phyloP scores from a whole-genome alignment of 1,140 invertebrate species.

The Drosophila asahinai region DNA sequence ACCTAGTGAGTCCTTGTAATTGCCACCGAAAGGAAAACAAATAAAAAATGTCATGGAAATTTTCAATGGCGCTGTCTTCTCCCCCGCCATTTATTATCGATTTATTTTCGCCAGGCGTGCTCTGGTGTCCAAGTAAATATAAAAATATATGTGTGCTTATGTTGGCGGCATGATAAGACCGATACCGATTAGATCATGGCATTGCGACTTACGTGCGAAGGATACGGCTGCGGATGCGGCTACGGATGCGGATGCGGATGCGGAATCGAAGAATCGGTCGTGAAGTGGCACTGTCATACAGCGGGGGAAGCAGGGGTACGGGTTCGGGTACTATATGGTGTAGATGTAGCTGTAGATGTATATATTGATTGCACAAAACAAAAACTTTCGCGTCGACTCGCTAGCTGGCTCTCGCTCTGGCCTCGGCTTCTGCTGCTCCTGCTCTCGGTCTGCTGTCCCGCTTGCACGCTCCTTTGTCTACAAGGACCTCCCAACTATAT shows the following conservation, averaged over 20 bases:
- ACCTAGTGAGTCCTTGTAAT: neutral
- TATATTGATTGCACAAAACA: slow-evolving; percentile 66
- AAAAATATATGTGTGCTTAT: slow-evolving; percentile 1
- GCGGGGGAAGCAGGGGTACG: neutral
- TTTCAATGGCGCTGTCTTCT: slow-evolving; percentile 24
- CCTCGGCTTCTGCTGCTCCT: slow-evolving; percentile 5
- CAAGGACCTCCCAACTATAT: slow-evolving; percentile 32
- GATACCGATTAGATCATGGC: slow-evolving; percentile 47
- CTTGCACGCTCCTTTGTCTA: slow-evolving; percentile 46
- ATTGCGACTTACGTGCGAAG: slow-evolving; percentile 38
- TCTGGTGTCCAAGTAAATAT: slow-evolving; percentile 9
- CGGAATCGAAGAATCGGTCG: slow-evolving; percentile 20
- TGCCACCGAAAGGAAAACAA: slow-evolving; percentile 20
- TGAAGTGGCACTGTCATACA: slow-evolving; percentile 44
- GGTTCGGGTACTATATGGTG: slow-evolving; percentile 35
- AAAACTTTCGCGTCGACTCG: slow-evolving; percentile 39
- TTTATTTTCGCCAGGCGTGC: slow-evolving; percentile 21
- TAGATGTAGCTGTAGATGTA: slow-evolving; percentile 30
- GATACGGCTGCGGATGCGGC: neutral
- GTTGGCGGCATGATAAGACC: neutral
- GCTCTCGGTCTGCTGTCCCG: slow-evolving; percentile 27
- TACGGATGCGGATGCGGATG: slow-evolving; percentile 4
- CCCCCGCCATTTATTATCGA: slow-evolving; percentile 18
- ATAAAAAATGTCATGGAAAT: slow-evolving; percentile 45
- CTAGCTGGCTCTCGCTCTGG: slow-evolving; percentile 24